Conservation (phyloP, 2,797 vertebrate genomes). For the Rallus crepitans region DNA sequence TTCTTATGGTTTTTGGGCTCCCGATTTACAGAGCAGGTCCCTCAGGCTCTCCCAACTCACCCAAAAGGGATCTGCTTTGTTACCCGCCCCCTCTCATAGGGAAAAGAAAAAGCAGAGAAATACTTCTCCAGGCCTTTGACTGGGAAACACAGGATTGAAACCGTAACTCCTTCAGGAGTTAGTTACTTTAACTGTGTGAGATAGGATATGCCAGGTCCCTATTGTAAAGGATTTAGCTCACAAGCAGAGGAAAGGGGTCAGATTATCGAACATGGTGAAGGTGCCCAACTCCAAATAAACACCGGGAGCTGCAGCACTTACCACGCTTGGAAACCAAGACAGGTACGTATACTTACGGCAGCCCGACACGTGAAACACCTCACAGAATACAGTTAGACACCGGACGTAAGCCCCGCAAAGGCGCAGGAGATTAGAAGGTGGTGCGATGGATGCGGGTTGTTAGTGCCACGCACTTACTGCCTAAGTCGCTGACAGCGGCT, state of each 20-base stretch:
- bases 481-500: accelerated
- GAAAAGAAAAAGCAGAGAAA: neutral
- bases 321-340: neutral
- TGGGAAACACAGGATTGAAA: neutral
- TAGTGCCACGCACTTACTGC: accelerated
- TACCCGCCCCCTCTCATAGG: no score
- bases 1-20: neutral
- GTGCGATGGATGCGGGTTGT: no score
- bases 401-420: no score
- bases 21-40: accelerated
- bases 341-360: accelerated
- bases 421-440: no score
- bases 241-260: neutral
- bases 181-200: neutral
- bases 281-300: accelerated
- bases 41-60: neutral
- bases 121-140: neutral
- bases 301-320: neutral
- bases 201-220: neutral
- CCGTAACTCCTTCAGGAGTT: neutral
- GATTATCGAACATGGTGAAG: accelerated
- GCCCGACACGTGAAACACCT: neutral
- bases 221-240: neutral
- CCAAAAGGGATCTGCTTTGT: neutral
- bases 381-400: neutral